Conservation (phyloP, 2,113 vertebrate genomes). For the Pollimyrus isidori region DNA sequence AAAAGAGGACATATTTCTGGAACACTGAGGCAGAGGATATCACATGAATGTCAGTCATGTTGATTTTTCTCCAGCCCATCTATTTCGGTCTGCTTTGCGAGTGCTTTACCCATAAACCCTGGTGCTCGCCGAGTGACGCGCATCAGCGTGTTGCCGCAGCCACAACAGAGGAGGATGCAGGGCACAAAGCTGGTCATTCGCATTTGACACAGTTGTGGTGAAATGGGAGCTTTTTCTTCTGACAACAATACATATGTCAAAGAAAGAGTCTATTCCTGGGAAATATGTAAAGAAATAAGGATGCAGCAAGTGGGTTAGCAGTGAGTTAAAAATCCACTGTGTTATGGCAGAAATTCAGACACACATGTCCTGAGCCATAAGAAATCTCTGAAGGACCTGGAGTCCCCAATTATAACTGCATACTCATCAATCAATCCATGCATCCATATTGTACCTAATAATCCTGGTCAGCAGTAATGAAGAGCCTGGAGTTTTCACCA, state of each 20-base stretch:
- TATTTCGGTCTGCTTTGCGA: neutral
- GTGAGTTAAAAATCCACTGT: neutral
- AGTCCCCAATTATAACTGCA: neutral
- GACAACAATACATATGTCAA: neutral
- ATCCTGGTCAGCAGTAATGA: neutral
- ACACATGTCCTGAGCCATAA: neutral
- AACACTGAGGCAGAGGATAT: neutral
- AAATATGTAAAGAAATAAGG: neutral
- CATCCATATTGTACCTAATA: neutral
- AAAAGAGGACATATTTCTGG: neutral
- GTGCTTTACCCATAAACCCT: neutral
- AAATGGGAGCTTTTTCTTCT: neutral
- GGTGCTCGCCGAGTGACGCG: neutral
- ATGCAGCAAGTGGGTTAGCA: neutral
- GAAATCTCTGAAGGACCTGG: neutral
- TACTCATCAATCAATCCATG: neutral
- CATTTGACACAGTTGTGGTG: neutral
- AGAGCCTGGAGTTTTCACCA: neutral
- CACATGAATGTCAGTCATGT: neutral
- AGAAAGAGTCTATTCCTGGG: neutral
- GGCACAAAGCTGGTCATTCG: neutral
- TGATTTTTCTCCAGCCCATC: constrained; percentile 1
- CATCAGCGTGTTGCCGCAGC: neutral
- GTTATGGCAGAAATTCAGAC: neutral
- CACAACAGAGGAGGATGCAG: neutral